Evolutionary conservation across 2,888 invertebrate species (phyloP).

Genomic region (Apodemia duryi): DNA sequence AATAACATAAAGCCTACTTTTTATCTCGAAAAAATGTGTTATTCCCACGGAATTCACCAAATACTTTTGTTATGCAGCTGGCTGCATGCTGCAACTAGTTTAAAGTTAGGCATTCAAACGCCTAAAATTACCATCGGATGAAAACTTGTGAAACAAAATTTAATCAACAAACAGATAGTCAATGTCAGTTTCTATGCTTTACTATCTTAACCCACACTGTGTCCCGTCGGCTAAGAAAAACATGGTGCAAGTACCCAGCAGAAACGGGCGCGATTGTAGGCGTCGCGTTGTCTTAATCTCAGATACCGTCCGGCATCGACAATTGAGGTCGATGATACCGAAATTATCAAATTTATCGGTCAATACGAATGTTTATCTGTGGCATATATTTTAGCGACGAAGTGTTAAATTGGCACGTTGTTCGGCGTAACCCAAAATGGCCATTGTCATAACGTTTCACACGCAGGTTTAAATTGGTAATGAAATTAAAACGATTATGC

Average conservation of each 20-base stretch:
- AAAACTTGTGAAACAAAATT: neutral
- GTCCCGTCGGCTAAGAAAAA: neutral
- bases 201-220: neutral
- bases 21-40: too few species aligned
- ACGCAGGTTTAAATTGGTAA: constrained; percentile 2
- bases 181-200: neutral
- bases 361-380: constrained; percentile 7
- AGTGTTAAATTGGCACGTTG: constrained; percentile 4
- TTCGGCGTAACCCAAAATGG: constrained; percentile 2
- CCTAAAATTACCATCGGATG: too few species aligned
- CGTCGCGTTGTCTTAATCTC: constrained; percentile 4
- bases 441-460: constrained; percentile 7
- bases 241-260: neutral
- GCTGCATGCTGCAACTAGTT: too few species aligned
- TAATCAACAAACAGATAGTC: neutral
- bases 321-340: constrained; percentile 11
- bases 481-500: constrained; percentile 13
- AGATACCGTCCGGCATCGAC: constrained; percentile 1
- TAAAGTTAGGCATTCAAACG: too few species aligned
- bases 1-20: too few species aligned
- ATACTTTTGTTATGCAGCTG: too few species aligned
- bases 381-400: constrained; percentile 9
- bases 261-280: neutral
- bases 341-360: constrained; percentile 14
- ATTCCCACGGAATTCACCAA: too few species aligned